Base-by-base conservation (phyloP, 1,140 invertebrate genomes). In the Drosophila rhopaloa region DNA sequence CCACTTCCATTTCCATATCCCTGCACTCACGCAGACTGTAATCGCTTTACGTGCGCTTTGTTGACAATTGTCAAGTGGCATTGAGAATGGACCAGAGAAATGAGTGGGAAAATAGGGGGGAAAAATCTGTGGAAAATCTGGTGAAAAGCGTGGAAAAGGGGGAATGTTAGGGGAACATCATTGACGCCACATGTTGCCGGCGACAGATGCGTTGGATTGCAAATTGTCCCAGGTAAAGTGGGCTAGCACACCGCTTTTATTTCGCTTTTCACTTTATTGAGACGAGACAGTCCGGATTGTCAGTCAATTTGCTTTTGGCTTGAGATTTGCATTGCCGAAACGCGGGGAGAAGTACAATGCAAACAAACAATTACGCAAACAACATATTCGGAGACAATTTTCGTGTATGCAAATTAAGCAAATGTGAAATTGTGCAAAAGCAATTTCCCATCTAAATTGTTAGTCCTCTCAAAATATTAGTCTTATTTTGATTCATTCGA, bases 1-100 rank as follows among this genome's bases (percentile, higher is more conserved):
- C 46, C 46, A 50, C 27, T 58, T 61, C 55, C 68, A 74, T 19
- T 40, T 63, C 53, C 70, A 76, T 74, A 43, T 76, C 55, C 73
- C 56, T 77, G 73, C 74, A 77, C 74, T 77, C 74, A 77, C 55
- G 74, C 74, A 70, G 73, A 53, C 70, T 48, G 74, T 77, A 77
- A 77, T 77, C 74, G 74, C 74, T 77, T 77, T 77, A 77, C 74
- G 74, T 77, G 74, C 74, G 74, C 74, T 77, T 77, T 77, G 74
- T 77, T 77, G 74, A 76, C 74, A 77, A 77, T 77, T 77, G 74
- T 77, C 74, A 77, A 76, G 53, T 58, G 61, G 48, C 40, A 32
- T 46, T 66, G 47, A 38, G 37, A 38, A 38, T 38, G 37, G 11
- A 4, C 9, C 10, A 10, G 10, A 14, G 29, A 16, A 32, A 10